Conservation (phyloP, 2,797 vertebrate species). For the Lithobates pipiens region DNA sequence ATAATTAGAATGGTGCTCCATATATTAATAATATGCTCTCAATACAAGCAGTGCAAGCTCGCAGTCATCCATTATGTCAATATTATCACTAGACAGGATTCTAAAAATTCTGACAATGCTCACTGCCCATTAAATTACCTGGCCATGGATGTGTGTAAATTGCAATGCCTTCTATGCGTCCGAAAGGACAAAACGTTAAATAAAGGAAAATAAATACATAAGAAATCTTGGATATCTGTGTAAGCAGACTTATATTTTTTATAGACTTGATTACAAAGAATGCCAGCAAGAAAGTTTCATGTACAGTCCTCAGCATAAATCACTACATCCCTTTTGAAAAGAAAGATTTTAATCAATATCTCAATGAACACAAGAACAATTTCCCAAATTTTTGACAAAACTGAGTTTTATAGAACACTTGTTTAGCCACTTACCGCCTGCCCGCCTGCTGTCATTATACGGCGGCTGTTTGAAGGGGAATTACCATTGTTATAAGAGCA, state of each 20-base stretch:
- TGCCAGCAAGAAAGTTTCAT: too few species aligned
- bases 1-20: constrained; percentile 72
- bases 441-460: too few species aligned
- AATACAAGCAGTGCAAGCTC: constrained; percentile 19
- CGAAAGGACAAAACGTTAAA: background rate
- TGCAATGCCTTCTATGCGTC: background rate
- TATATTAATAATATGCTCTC: constrained; percentile 47
- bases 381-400: too few species aligned
- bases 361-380: too few species aligned
- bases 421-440: too few species aligned
- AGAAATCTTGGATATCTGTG: background rate
- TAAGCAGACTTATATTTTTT: background rate
- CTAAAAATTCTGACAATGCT: constrained; percentile 26
- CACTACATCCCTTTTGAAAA: too few species aligned
- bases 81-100: constrained; percentile 31
- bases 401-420: too few species aligned
- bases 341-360: too few species aligned
- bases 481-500: too few species aligned
- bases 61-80: constrained; percentile 50
- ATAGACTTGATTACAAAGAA: too few species aligned
- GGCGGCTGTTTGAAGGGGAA: too few species aligned
- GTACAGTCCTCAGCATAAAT: too few species aligned
- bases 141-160: constrained; percentile 17
- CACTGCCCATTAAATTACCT: constrained; percentile 9
- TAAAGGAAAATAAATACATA: background rate